Percentiles rank a stretch among this genome's conserved stretches.
Evolutionary conservation across 37 sponge, comb jelly and placozoan genomes (phyloP).

Genomic region (Chondrilla cf. caribensis): DNA sequence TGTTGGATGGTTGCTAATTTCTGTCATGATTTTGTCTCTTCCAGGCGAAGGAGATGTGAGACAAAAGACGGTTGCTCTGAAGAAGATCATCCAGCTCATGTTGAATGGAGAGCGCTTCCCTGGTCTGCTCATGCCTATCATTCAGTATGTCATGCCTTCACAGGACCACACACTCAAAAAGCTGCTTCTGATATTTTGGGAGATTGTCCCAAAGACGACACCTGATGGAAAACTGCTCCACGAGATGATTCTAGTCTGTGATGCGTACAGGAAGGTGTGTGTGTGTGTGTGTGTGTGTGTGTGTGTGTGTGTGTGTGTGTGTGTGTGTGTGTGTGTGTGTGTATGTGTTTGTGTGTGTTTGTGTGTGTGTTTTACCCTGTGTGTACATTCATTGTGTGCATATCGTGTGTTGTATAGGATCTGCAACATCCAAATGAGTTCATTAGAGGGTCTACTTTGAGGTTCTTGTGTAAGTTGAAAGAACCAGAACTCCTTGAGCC

Average conservation of each 20-base stretch:
- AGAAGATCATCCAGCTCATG: slow-evolving; percentile 92
- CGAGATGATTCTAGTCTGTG: slow-evolving; percentile 99
- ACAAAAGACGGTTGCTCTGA: slow-evolving; percentile 76
- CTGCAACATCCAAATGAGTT: slow-evolving; percentile 99
- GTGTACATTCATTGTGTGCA: background rate
- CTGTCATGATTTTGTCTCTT: too few relatives aligned
- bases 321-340: slow-evolving; percentile 29
- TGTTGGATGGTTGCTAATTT: too few relatives aligned
- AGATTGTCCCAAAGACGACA: slow-evolving; percentile 95
- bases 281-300: background rate
- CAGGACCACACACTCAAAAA: slow-evolving; percentile 97
- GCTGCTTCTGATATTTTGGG: slow-evolving; percentile 93
- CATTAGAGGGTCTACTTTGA: slow-evolving; percentile 93
- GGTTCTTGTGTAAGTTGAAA: slow-evolving; percentile 97
- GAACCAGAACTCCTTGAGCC: slow-evolving; percentile 98
- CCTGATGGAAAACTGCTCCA: slow-evolving; percentile 95
- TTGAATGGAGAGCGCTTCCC: slow-evolving; percentile 94
- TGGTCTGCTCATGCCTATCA: slow-evolving; percentile 93
- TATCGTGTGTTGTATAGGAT: slow-evolving; percentile 54
- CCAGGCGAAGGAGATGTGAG: slow-evolving; percentile 72
- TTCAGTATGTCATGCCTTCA: slow-evolving; percentile 87
- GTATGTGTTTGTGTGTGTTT: background rate
- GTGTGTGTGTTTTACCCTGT: background rate
- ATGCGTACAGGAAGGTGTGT: slow-evolving; percentile 89
- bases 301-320: slow-evolving; percentile 24